Base-by-base conservation (phyloP, 2,888 invertebrate genomes). In the Ophion ventricosus region DNA sequence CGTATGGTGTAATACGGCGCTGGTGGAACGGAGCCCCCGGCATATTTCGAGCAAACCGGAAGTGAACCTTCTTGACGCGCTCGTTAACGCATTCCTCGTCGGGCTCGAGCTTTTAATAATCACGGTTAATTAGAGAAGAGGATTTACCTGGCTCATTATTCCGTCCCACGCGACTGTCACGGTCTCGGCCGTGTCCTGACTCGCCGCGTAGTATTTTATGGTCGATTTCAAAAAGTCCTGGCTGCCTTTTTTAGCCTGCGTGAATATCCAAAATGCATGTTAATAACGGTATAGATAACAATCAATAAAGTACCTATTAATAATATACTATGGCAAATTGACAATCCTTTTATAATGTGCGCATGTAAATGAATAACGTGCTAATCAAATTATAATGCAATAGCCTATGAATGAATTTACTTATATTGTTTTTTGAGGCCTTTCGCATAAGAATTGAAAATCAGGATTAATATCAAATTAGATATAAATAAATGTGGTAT, bases 101-200 rank as follows among this genome's bases (percentile, higher is more conserved):
- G 49, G 49, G 43, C 69, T 61, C 57, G 54, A 76, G n/a, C 54
- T 35, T 64, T 72, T 70, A 83, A 83, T 73, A 66, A 78, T 70
- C 64, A 82, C 63, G 17, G 49, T 67, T n/a, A 78, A 78, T 76
- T 61, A 59, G 25, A 4, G 66, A 4, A 56, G 40, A 23, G n/a
- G 26, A 5, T 56, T 86, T 91, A 94, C 95, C 92, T 95, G 95
- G 49, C 94, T 94, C 95, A 96, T 96, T 87, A 96, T 93, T 86
- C 95, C 94, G 90, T 96, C 95, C 96, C 96, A 96, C 91, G 95
- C 94, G 67, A 95, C 91, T 20, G 96, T 96, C n/a, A 96, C 95
- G 25, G 96, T 95, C 91, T 96, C 95, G 49, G 95, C 94, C 84
- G 94, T 94, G 85, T 96, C 95, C 20, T 94, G 93, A 29, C 94